These are phyloP conservation scores for Sebastes diaconus DNA, from an alignment of 2,797 vertebrate species.

Conservation along the genomic window DNA sequence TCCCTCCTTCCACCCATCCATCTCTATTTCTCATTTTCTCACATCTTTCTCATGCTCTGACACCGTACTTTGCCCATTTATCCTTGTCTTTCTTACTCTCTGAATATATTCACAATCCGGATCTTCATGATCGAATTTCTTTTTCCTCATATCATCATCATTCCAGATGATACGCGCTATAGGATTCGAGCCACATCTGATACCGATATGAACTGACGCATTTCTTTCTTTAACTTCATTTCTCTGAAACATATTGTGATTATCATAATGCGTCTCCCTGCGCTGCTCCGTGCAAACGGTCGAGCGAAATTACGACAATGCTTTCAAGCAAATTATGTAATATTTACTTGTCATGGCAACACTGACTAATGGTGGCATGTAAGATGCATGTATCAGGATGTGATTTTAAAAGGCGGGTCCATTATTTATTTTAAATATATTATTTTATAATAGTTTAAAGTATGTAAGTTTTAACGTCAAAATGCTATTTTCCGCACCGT, in stretches of 20 bases:
- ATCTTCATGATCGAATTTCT: neutral
- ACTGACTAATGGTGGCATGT: neutral
- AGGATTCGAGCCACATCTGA: neutral
- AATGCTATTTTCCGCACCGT: too few relatives aligned
- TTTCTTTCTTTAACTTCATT: neutral
- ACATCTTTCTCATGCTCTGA: slow-evolving; percentile 34
- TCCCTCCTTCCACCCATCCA: slow-evolving; percentile 28
- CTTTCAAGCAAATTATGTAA: slow-evolving; percentile 1
- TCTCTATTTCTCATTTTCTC: slow-evolving; percentile 47
- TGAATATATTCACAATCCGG: slow-evolving; percentile 3
- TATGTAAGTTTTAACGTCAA: too few relatives aligned
- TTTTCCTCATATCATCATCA: neutral
- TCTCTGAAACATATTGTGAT: neutral
- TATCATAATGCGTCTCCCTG: neutral
- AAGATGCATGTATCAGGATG: neutral
- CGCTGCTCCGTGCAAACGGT: neutral
- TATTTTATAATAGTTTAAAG: too few relatives aligned
- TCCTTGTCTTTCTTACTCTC: slow-evolving; percentile 24
- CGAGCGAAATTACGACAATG: neutral
- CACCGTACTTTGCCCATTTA: slow-evolving; percentile 20
- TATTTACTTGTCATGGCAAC: neutral
- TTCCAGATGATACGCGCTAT: neutral
- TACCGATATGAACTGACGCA: neutral
- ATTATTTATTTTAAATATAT: too few relatives aligned
- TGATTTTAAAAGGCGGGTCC: neutral